Percentiles rank a stretch among this genome's conserved stretches.
Evolutionary conservation across 2,888 invertebrate genomes (phyloP).

Genomic region (Diarsia brunnea): DNA sequence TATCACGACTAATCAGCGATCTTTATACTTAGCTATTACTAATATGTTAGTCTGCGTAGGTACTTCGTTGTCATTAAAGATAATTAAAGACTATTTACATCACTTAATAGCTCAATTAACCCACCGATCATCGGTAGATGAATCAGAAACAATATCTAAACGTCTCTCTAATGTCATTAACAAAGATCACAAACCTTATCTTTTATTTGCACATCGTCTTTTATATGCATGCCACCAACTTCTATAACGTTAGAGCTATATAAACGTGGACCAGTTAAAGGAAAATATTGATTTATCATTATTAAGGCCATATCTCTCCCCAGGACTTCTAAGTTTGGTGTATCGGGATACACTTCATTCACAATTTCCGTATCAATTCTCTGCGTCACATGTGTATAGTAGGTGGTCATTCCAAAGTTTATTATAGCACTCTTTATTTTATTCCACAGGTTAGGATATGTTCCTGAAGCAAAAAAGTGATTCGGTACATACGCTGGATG

Average conservation of each 20-base stretch:
- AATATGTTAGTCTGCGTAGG: not conserved
- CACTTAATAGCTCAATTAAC: not conserved
- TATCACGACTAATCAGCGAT: not conserved
- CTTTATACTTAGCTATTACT: not conserved
- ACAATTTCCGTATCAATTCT: slow-evolving; percentile 69
- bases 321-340: slow-evolving; percentile 71
- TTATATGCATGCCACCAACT: slow-evolving; percentile 83
- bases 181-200: slow-evolving; percentile 46
- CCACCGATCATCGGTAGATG: not conserved
- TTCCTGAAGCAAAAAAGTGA: slow-evolving; percentile 85
- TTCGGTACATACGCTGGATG: slow-evolving; percentile 90
- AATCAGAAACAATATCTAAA: not conserved
- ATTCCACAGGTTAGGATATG: slow-evolving; percentile 82
- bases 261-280: slow-evolving; percentile 86
- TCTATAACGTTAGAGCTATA: slow-evolving; percentile 87
- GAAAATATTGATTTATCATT: slow-evolving; percentile 89
- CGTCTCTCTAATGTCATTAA: not conserved
- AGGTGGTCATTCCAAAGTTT: slow-evolving; percentile 69
- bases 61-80: not conserved
- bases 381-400: slow-evolving; percentile 69
- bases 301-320: slow-evolving; percentile 72
- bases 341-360: slow-evolving; percentile 68
- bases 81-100: not conserved
- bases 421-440: slow-evolving; percentile 83
- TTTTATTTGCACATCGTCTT: slow-evolving; percentile 30